Evolutionary conservation across 2,797 vertebrate species (phyloP).

Genomic region (Phrynocephalus guinanensis): DNA sequence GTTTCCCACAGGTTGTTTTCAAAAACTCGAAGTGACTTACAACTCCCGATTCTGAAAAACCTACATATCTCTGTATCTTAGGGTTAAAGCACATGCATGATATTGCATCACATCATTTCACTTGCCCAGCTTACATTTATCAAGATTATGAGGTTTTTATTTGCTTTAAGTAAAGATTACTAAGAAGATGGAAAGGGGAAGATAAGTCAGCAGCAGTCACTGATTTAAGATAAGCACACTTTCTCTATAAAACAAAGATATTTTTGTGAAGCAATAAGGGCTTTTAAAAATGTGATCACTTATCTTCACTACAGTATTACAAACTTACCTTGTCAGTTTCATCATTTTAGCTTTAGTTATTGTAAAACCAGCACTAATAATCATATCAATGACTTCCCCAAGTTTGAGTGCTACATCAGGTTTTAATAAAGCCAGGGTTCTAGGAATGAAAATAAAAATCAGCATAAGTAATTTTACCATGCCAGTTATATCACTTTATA

Average conservation of each 20-base stretch:
- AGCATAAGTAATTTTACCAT: neutral
- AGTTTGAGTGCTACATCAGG: constrained; percentile 86
- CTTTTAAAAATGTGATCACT: constrained; percentile 1
- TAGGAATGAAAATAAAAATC: constrained; percentile 59
- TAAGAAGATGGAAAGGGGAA: neutral
- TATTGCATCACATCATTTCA: neutral
- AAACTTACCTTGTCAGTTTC: constrained; percentile 86
- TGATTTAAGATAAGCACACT: neutral
- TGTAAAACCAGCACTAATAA: constrained; percentile 87
- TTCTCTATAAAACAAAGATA: neutral
- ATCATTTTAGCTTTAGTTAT: constrained; percentile 97
- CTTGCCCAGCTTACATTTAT: neutral
- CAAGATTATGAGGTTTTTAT: neutral
- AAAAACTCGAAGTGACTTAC: too few relatives aligned
- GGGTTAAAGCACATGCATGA: neutral
- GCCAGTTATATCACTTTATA: neutral
- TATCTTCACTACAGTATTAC: constrained; percentile 15
- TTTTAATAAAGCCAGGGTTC: constrained; percentile 94
- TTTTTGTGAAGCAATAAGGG: constrained; percentile 47
- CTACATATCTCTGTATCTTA: neutral
- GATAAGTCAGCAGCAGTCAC: neutral
- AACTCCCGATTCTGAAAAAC: neutral
- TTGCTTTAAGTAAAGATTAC: neutral
- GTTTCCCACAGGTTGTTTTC: too few relatives aligned
- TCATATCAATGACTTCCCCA: constrained; percentile 89